Percentiles rank a stretch among this genome's conserved stretches.
Evolutionary conservation across 2,888 invertebrate species (phyloP).

Genomic region (Serripes groenlandicus): DNA sequence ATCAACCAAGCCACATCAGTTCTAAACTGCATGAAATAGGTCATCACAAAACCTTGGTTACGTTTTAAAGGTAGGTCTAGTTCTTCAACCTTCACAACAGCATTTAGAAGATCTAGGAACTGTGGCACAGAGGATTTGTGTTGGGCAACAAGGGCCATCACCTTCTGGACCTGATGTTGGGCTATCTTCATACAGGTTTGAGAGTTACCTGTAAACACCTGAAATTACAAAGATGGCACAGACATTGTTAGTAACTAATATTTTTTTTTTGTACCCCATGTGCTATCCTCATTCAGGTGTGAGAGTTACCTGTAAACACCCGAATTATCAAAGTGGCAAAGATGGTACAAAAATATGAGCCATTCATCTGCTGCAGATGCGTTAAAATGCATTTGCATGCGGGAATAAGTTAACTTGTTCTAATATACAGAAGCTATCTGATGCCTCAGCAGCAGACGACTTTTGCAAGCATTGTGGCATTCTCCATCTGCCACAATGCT

Average conservation of each 20-base stretch:
- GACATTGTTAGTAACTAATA: not conserved
- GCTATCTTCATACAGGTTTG: slow-evolving; percentile 84
- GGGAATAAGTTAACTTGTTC: too few species aligned
- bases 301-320: too few species aligned
- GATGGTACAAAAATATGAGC: too few species aligned
- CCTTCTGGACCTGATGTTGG: slow-evolving; percentile 82
- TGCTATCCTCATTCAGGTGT: too few species aligned
- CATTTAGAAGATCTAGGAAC: slow-evolving; percentile 84
- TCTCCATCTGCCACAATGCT: too few species aligned
- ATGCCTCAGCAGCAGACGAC: too few species aligned
- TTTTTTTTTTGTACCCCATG: not conserved
- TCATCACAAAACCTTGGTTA: slow-evolving; percentile 86
- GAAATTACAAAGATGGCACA: slow-evolving; percentile 15
- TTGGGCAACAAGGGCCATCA: slow-evolving; percentile 82
- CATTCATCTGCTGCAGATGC: too few species aligned
- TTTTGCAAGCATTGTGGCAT: too few species aligned
- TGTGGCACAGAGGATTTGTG: slow-evolving; percentile 82
- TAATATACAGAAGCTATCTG: too few species aligned
- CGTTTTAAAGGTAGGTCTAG: slow-evolving; percentile 85
- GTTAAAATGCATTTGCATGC: too few species aligned
- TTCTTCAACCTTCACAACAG: slow-evolving; percentile 85
- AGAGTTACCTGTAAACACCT: slow-evolving; percentile 85
- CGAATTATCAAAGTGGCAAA: too few species aligned
- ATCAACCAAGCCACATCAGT: slow-evolving; percentile 83
- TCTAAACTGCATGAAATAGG: slow-evolving; percentile 85